Base-by-base conservation (phyloP, 2,888 invertebrate species). In the Amphipyra berbera region DNA sequence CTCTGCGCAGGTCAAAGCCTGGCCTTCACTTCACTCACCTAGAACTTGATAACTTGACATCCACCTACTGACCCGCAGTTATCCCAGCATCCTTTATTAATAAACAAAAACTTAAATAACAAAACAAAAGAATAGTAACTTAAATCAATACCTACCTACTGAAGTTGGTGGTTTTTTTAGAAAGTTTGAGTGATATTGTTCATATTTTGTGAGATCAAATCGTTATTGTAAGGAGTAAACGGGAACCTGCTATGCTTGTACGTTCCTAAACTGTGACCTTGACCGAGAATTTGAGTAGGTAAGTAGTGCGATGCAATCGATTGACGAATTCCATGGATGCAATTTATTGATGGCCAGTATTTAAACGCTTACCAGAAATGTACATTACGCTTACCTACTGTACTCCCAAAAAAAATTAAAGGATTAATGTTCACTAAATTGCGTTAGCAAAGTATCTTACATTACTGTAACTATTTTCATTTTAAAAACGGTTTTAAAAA, bases 1-100 rank as follows among this genome's bases (percentile, higher is more conserved):
- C 48, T 76, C 59, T 86, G 88, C 90, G 90, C 91, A 86, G 72
- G 77, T 66, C 70, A 49, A 56, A 54, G 33, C 40, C 13, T 72
- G 81, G 64, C 91, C 91, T 88, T 90, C 90, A 87, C 91, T 90
- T 70, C n/a, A n/a, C n/a, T n/a, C n/a, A n/a, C n/a, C n/a, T n/a
- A n/a, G n/a, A n/a, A n/a, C n/a, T n/a, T n/a, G n/a, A 85, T 83
- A 83, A 79, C 84, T 81, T 87, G 86, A 83, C 85, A 86, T 82
- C 87, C 73, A 69, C 57, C 79, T 79, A 82, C 84, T 88, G 83
- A 79, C 71, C 80, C 61, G 48, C 14, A 52, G 60, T 30, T 44
- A 61, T 61, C 55, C 53, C 62, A 49, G 46, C 52, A 56, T 57
- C 65, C 58, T 56, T 67, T 8, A 35, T 52, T 30, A 30, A 57